Conservation (phyloP, 2,888 invertebrate genomes). For the Acronicta alni region DNA sequence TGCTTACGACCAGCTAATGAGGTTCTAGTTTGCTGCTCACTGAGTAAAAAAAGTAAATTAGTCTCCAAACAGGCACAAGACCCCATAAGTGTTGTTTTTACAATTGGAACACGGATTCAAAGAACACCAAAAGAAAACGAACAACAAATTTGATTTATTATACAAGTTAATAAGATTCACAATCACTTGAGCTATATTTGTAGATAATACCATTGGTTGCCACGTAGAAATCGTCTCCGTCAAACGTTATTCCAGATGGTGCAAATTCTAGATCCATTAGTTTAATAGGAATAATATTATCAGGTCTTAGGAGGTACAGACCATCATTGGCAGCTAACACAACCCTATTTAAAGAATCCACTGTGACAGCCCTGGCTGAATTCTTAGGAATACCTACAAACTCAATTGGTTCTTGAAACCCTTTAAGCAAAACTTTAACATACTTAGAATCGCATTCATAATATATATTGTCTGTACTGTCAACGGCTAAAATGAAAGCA, state of each 20-base stretch:
- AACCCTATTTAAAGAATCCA: constrained; percentile 68
- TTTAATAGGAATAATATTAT: constrained; percentile 80
- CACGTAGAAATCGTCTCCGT: constrained; percentile 70
- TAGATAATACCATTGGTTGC: constrained; percentile 79
- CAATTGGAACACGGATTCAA: neutral
- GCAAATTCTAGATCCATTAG: constrained; percentile 80
- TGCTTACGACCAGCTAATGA: too few species aligned
- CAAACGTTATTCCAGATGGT: constrained; percentile 77
- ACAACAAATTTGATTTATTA: constrained; percentile 21
- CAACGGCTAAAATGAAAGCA: constrained; percentile 81
- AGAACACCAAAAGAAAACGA: constrained; percentile 1
- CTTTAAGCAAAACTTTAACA: constrained; percentile 80
- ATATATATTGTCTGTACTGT: constrained; percentile 75
- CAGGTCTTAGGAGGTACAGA: constrained; percentile 74
- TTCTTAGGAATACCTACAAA: constrained; percentile 81
- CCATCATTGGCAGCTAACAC: constrained; percentile 82
- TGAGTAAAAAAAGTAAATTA: too few species aligned
- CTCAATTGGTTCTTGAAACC: constrained; percentile 81
- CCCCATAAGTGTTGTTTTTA: too few species aligned
- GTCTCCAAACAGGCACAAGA: too few species aligned
- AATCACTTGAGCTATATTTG: constrained; percentile 69
- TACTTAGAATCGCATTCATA: constrained; percentile 86
- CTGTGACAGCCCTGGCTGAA: constrained; percentile 75
- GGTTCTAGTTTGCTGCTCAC: too few species aligned
- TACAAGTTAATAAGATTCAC: constrained; percentile 40